phyloP scores from a whole-genome alignment of 2,888 invertebrate species.

The Dryadula phaetusa region DNA sequence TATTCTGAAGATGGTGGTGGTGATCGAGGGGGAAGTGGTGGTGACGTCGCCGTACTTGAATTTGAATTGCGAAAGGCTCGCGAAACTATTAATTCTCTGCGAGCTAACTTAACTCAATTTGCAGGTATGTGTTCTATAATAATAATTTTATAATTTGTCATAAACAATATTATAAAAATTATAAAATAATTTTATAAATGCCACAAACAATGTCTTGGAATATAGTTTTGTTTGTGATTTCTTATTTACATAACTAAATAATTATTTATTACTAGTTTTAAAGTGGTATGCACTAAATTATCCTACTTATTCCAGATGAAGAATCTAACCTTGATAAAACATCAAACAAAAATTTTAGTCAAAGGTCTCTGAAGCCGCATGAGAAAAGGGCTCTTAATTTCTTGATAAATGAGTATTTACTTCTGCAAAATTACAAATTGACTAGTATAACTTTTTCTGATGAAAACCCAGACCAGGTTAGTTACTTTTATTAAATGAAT shows the following conservation, averaged over 20 bases:
- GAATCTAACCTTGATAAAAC: constrained; percentile 74
- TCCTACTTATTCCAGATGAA: constrained; percentile 65
- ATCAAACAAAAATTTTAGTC: constrained; percentile 63
- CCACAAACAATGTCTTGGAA: no score
- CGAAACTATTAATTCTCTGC: constrained; percentile 92
- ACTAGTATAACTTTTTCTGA: constrained; percentile 96
- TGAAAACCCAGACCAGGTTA: constrained; percentile 94
- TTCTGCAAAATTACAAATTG: constrained; percentile 91
- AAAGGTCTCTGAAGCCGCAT: constrained; percentile 88
- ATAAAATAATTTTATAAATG: no score
- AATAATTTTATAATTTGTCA: no score
- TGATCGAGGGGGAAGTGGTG: constrained; percentile 91
- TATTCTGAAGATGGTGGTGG: constrained; percentile 95
- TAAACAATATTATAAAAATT: no score
- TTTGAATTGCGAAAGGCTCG: constrained; percentile 94
- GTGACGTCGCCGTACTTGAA: constrained; percentile 93
- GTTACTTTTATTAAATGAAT: neutral
- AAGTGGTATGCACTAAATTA: neutral
- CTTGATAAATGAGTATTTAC: constrained; percentile 93
- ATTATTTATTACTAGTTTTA: neutral
- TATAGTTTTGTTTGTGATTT: neutral
- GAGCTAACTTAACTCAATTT: constrained; percentile 92
- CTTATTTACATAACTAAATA: neutral
- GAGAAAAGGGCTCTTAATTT: constrained; percentile 94
- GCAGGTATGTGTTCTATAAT: constrained; percentile 86